Conservation (phyloP, 2,113 vertebrate genomes). For the Burhinus bistriatus region DNA sequence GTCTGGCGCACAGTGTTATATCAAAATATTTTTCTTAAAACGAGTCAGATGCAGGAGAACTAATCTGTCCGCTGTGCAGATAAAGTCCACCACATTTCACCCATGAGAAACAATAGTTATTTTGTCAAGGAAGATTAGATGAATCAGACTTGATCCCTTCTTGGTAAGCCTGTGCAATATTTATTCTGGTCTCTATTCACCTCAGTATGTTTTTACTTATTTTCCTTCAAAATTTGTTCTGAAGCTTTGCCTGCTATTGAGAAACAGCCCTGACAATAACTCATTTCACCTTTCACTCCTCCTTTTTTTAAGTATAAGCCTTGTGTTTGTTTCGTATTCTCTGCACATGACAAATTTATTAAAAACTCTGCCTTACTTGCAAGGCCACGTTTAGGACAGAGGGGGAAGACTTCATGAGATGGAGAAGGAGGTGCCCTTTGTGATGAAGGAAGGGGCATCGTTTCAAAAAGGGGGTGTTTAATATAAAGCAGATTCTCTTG, state of each 20-base stretch:
- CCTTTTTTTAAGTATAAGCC: not conserved
- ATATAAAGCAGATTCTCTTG: not conserved
- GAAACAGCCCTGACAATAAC: not conserved
- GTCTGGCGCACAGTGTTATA: not conserved
- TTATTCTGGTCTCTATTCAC: not conserved
- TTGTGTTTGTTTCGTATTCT: not conserved
- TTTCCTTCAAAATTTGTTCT: not conserved
- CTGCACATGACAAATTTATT: not conserved
- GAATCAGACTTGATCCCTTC: constrained; percentile 2
- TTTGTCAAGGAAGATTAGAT: constrained; percentile 15
- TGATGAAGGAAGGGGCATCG: not conserved
- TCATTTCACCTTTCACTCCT: not conserved
- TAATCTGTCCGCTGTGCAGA: not conserved
- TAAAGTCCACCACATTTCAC: not conserved
- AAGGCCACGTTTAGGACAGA: not conserved
- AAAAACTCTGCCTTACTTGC: not conserved
- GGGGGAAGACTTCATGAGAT: not conserved
- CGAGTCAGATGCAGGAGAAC: not conserved
- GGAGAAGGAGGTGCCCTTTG: not conserved
- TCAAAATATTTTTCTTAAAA: not conserved
- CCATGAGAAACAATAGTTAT: constrained; percentile 23
- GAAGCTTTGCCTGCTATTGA: not conserved
- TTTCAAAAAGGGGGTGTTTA: not conserved
- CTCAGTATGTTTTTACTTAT: not conserved
- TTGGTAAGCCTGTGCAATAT: not conserved